Evolutionary conservation across 2,888 invertebrate species (phyloP), one percentile per base, ranked within the genome.

Genomic region (Physocephala rufipes): DNA sequence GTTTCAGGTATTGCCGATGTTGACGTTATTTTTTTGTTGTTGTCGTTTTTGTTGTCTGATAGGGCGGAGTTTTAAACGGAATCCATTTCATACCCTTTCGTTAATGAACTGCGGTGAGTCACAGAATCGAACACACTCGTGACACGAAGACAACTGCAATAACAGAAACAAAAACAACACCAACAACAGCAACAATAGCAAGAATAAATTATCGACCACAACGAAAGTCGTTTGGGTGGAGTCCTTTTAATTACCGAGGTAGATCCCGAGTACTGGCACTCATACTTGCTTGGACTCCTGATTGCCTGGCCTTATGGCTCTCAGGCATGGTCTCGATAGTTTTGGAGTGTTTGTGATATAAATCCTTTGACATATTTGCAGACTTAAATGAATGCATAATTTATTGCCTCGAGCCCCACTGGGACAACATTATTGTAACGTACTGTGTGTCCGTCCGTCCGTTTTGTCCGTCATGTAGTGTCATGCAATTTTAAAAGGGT

Each of bases 361-460:
- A 36, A 36, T 36, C 36, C 55, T 71, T 67, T 71, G 71, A 67
- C 71, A 71, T 71, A 67, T 67, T 55, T 66, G 49, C 43, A 51
- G 53, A 30, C n/a, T 62, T 58, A 71, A 71, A 45, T 53, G 67
- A 71, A 62, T 71, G 55, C 53, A 71, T 71, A 61, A 71, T 67
- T 71, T 63, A 71, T 71, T 36, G 26, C 21, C 16, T 58, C 24
- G 13, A 53, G 21, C 24, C 24, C 21, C 24, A 24, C 13, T 58
- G 58, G 26, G 12, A 15, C 28, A 1, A 15, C 26, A 1, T 2
- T 16, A 4, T n/a, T n/a, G n/a, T n/a, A n/a, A n/a, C n/a, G n/a
- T 36, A 36, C 9, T 36, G 36, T 36, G 9, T 36, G 9, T 9
- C 9, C 36, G 36, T 36, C 5, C 36, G 9, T 36, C 4, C 36